These are phyloP conservation scores for Phylloscopus trochiloides DNA, from an alignment of 2,113 vertebrate species.

Conservation along the genomic window DNA sequence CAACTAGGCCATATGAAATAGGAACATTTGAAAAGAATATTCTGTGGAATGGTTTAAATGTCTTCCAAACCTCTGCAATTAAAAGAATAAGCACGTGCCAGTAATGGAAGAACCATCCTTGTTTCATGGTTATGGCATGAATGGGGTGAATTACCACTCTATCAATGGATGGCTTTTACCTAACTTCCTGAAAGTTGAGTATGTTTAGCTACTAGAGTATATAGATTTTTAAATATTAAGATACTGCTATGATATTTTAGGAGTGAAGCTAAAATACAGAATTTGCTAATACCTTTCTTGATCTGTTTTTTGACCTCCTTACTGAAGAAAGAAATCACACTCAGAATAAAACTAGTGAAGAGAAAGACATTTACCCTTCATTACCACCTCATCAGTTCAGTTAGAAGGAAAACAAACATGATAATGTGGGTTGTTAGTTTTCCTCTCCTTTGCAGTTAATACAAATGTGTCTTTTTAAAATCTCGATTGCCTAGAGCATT, in stretches of 20 bases:
- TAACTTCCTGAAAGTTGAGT: neutral
- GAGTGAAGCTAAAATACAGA: neutral
- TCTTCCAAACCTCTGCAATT: neutral
- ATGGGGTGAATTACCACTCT: neutral
- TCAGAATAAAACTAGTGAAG: neutral
- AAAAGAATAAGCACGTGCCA: neutral
- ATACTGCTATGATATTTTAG: neutral
- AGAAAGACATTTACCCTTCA: neutral
- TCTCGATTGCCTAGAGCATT: neutral
- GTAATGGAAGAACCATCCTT: neutral
- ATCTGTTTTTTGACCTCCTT: neutral
- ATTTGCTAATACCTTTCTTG: neutral
- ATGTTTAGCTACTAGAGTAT: neutral
- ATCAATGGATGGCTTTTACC: neutral
- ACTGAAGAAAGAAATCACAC: neutral
- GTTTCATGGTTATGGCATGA: neutral
- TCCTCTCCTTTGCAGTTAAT: neutral
- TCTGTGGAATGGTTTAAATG: neutral
- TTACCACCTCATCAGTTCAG: neutral
- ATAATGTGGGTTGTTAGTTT: neutral
- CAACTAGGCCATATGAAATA: neutral
- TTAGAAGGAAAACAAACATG: slow-evolving; percentile 9
- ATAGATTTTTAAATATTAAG: neutral
- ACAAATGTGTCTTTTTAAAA: neutral
- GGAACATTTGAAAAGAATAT: neutral